These are phyloP conservation scores for Corydoras maculifer DNA, from an alignment of 2,113 vertebrate genomes.

Conservation along the genomic window DNA sequence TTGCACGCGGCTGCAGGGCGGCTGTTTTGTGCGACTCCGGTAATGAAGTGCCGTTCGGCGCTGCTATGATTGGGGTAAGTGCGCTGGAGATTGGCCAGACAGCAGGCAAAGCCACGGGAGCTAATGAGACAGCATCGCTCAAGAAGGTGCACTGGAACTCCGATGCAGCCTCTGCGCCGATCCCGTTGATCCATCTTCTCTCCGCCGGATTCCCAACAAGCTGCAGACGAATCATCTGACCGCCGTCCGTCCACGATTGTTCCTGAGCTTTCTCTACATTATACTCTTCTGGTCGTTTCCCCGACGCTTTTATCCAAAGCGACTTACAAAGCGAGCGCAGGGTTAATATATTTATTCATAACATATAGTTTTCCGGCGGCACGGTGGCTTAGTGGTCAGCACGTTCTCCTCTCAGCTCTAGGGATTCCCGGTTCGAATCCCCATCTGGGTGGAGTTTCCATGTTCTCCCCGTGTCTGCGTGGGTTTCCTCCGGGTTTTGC, in stretches of 20 bases:
- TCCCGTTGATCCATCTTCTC: slow-evolving; percentile 21
- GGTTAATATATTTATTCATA: no score
- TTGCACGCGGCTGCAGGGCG: neutral
- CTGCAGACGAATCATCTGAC: slow-evolving; percentile 8
- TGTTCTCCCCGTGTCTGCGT: no score
- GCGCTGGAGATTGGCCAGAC: slow-evolving; percentile 38
- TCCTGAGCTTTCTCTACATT: neutral
- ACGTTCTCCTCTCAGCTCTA: no score
- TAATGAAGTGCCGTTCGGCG: slow-evolving; percentile 40
- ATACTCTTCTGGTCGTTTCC: neutral
- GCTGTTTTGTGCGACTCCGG: slow-evolving; percentile 17
- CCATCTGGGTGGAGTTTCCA: no score
- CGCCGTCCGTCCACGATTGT: neutral
- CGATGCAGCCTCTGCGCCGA: slow-evolving; percentile 31
- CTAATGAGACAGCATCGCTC: slow-evolving; percentile 58
- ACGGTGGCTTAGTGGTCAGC: no score
- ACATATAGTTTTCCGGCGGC: no score
- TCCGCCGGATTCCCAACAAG: neutral
- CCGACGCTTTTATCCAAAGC: no score
- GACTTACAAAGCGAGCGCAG: no score
- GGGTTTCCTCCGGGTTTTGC: no score
- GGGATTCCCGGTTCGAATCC: no score
- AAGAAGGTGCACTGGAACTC: slow-evolving; percentile 42
- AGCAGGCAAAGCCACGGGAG: slow-evolving; percentile 23
- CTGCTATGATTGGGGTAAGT: slow-evolving; percentile 38